Conservation (phyloP, 2,797 vertebrate genomes). For the Pipistrellus pygmaeus region DNA sequence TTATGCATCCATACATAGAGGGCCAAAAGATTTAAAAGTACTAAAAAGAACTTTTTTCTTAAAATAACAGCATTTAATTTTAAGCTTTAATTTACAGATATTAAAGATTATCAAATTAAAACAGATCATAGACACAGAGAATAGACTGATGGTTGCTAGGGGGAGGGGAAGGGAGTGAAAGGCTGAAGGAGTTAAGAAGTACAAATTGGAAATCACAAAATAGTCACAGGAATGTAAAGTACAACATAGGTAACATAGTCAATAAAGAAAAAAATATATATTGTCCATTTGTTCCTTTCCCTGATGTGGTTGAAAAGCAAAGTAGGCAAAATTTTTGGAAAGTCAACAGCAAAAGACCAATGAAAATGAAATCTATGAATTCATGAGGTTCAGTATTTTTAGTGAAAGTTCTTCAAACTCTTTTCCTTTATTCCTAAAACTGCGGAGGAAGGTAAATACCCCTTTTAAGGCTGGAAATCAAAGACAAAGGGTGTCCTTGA, state of each 20-base stretch:
- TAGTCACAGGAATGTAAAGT: not conserved
- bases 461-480: not conserved
- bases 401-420: conserved; percentile 6
- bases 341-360: conserved; percentile 39
- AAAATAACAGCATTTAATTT: conserved; percentile 49
- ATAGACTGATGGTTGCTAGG: not conserved
- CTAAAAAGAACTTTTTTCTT: not conserved
- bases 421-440: conserved; percentile 54
- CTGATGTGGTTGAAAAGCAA: conserved; percentile 2
- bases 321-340: conserved; percentile 64
- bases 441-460: not conserved
- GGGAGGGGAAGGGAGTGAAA: not conserved
- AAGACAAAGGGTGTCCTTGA: not conserved
- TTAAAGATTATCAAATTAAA: conserved; percentile 10
- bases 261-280: not conserved
- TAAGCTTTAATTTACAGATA: conserved; percentile 51
- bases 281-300: conserved; percentile 1
- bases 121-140: not conserved
- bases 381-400: conserved; percentile 11
- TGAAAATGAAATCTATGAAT: conserved; percentile 51
- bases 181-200: not conserved
- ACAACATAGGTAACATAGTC: not conserved
- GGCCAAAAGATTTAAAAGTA: conserved; percentile 16
- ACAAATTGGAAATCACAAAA: not conserved
- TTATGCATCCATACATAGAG: not conserved